Base-by-base conservation (phyloP, 2,797 vertebrate genomes). In the Acanthurus tractus region DNA sequence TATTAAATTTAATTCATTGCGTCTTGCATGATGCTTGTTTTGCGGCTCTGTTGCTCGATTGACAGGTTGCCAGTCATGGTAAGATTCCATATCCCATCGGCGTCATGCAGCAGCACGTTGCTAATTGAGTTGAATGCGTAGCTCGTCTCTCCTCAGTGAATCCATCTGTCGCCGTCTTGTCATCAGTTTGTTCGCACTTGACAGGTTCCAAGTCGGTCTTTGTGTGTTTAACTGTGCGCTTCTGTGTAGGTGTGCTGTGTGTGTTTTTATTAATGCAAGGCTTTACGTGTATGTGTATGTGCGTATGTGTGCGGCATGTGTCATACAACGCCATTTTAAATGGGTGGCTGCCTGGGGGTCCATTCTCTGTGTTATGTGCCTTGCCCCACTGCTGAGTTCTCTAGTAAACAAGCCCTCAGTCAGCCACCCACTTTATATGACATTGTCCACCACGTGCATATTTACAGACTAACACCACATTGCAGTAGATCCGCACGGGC, bases 21-120 rank as follows among this genome's bases (percentile, higher is more conserved):
- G 61, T 84, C 83, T 79, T 87, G 80, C 84, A 68, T 86, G 90
- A 84, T 90, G 80, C 81, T 92, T 91, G 86, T 89, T 91, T 84
- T 85, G 88, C 77, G 61, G 76, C 85, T 88, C 84, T 84, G 88
- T 86, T 81, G 86, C 88, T 82, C 86, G 92, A 91, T 93, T 94
- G 94, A 95, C 92, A 90, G 93, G 91, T 90, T 94, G 94, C 93
- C 94, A 94, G 89, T 95, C 93, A 94, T 91, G 88, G 78, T 87
- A 83, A 92, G 87, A 90, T 92, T 88, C 83, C 87, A 78, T 83
- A 90, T 90, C 88, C 89, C 89, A 89, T 92, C 86, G 91, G 90
- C 91, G 88, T 93, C 89, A 91, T 86, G 88, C 91, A 84, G 90
- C 88, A 91, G 86, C 90, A 86, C 90, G 79, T 87, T 81, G 85